Percentiles rank a stretch among this genome's conserved stretches.
Evolutionary conservation across 2,113 vertebrate genomes (phyloP).

Genomic region (Nerophis ophidion): DNA sequence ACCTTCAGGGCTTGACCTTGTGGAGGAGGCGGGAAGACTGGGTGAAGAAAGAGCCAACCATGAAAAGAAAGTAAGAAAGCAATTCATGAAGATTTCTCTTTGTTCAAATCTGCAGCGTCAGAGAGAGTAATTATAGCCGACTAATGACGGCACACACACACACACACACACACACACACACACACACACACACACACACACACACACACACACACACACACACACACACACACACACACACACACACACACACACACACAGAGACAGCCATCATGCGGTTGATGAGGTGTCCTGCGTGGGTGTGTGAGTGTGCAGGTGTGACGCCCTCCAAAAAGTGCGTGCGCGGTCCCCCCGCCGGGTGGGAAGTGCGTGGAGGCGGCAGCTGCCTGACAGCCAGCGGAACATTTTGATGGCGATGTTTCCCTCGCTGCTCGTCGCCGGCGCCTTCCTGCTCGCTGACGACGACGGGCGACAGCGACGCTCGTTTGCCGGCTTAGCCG

Average conservation of each 20-base stretch:
- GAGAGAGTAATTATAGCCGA: neutral
- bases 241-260: no score
- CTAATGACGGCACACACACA: neutral
- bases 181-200: no score
- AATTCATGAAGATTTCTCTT: no score
- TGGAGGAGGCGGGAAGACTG: no score
- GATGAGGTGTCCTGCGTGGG: constrained; percentile 1
- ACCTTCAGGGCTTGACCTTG: no score
- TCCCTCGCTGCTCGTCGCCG: neutral
- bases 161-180: neutral
- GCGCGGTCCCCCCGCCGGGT: constrained; percentile 35
- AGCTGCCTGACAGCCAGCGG: constrained; percentile 61
- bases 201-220: no score
- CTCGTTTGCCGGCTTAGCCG: no score
- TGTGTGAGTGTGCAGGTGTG: neutral
- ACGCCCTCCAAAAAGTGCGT: neutral
- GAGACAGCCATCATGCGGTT: no score
- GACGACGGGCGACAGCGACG: no score
- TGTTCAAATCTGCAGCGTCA: neutral
- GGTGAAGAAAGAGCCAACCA: no score
- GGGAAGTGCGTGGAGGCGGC: constrained; percentile 43
- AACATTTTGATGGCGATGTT: constrained; percentile 44
- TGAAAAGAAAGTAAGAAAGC: no score
- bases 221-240: no score
- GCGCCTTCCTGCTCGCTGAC: neutral